A percentile compares a stretch with the other conserved stretches of the same genome.
Evolutionary conservation across 23 tunicate genomes (phyloP).

Genomic region (Halocynthia roretzi): DNA sequence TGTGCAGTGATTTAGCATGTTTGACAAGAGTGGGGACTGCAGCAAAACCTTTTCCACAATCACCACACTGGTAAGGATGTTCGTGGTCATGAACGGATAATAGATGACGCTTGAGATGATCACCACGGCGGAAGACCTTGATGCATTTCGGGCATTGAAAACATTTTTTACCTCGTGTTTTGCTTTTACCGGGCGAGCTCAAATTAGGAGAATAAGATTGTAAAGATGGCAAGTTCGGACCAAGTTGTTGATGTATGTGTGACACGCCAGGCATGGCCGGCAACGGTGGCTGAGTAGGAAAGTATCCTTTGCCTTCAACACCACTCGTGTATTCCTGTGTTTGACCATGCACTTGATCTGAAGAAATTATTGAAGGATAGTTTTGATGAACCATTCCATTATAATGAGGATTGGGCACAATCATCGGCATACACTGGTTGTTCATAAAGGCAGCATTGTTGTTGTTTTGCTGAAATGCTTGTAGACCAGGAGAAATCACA

Average conservation of each 20-base stretch:
- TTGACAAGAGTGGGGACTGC: constrained; percentile 28
- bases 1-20: constrained; percentile 29
- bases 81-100: constrained; percentile 86
- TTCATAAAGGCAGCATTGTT: neutral
- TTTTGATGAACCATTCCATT: constrained; percentile 9
- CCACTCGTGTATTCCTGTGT: neutral
- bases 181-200: constrained; percentile 2
- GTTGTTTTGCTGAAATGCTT: constrained; percentile 2
- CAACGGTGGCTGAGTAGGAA: neutral
- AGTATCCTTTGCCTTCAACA: neutral
- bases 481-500: neutral
- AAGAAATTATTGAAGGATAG: neutral
- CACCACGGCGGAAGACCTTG: constrained; percentile 69
- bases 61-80: constrained; percentile 94
- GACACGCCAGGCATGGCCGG: neutral
- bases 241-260: constrained; percentile 3
- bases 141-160: constrained; percentile 21
- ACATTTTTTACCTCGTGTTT: constrained; percentile 14
- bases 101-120: constrained; percentile 89
- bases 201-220: neutral
- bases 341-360: constrained; percentile 2
- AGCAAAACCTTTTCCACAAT: constrained; percentile 80
- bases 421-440: constrained; percentile 15
- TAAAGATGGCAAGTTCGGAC: neutral
- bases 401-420: constrained; percentile 17